Base-by-base conservation (phyloP, 2,888 invertebrate species). In the Drosophila bunnanda region DNA sequence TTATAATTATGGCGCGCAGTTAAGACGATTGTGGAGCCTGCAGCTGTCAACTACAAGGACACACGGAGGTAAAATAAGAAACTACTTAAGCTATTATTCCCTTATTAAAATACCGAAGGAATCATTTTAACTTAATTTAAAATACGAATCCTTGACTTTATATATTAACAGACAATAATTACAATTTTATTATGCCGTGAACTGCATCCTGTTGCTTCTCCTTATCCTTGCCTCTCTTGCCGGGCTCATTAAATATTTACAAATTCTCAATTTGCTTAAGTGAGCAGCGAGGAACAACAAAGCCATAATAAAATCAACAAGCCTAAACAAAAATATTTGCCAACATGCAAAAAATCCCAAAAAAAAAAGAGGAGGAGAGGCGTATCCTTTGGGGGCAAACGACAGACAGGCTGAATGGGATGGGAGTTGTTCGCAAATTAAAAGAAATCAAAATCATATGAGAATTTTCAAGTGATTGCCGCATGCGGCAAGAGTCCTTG, bases 371-470 rank as follows among this genome's bases (percentile, higher is more conserved):
- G n/a, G n/a, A 15, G 39, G 56, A 32, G 50, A 10, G 0, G 34
- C 15, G 34, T 15, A 10, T 34, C 32, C 8, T 32, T 12, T 3
- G 48, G n/a, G 4, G 30, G 39, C 57, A 46, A 53, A 34, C 48
- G 38, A 7, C 30, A 36, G 53, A 28, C 39, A 22, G 50, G 32
- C 50, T 34, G 22, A 32, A n/a, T 28, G 30, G 13, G 39, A 25
- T 53, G n/a, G 20, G 34, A n/a, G 60, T 44, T 80, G 77, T 71
- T 77, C 69, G 56, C 68, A 82, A 83, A 85, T 85, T 85, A 87
- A 87, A 87, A 84, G 76, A 87, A 85, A 87, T 85, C 87, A 87
- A 84, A 86, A 80, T 84, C 87, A 75, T 76, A 81, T 83, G 78
- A 86, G 79, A 72, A 80, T 85, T 85, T 83, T 83, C 77, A 85